Evolutionary conservation across 2,113 vertebrate genomes (phyloP).

Genomic region (Megalops atlanticus): DNA sequence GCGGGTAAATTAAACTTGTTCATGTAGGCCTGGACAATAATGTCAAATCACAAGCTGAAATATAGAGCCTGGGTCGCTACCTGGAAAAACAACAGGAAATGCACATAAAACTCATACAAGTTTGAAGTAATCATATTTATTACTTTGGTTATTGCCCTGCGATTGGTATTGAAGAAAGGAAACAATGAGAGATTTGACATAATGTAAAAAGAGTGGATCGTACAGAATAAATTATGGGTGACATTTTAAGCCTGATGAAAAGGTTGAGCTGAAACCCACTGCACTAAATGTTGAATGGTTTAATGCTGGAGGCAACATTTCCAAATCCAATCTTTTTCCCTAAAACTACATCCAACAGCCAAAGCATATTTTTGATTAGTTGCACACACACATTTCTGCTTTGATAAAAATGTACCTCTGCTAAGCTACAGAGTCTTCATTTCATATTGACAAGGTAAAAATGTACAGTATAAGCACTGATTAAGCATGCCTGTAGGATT

Average conservation of each 20-base stretch:
- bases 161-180: conserved; percentile 33
- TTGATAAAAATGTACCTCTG: conserved; percentile 16
- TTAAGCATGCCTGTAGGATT: neutral
- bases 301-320: conserved; percentile 56
- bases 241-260: conserved; percentile 70
- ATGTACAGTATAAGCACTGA: neutral
- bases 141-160: conserved; percentile 43
- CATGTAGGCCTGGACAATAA: neutral
- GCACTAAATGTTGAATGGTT: conserved; percentile 62
- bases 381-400: conserved; percentile 35
- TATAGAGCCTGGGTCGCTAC: neutral
- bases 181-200: conserved; percentile 50
- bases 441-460: neutral
- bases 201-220: conserved; percentile 47
- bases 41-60: neutral
- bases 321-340: conserved; percentile 46
- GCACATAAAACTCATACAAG: neutral
- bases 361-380: conserved; percentile 44
- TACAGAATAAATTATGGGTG: conserved; percentile 57
- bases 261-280: conserved; percentile 62
- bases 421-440: neutral
- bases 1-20: neutral
- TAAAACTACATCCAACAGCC: conserved; percentile 31
- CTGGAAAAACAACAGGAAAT: neutral
- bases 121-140: conserved; percentile 29